Base-by-base conservation (phyloP, 37 sponge, comb jelly and placozoan species). In the Haliclona indistincta region DNA sequence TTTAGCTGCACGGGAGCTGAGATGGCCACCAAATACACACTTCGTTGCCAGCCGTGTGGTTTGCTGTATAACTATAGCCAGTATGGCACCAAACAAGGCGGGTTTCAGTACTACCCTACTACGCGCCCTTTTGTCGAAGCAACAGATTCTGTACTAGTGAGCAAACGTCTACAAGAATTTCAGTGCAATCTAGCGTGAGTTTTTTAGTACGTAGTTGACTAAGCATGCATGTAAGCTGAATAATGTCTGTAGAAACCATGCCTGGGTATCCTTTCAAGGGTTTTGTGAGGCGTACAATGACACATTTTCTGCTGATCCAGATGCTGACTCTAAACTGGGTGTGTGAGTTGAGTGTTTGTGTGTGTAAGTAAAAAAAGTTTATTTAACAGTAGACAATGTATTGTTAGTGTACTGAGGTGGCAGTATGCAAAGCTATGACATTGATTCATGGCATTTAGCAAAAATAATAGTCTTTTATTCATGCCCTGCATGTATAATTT, bases 261-360 rank as follows among this genome's bases (percentile, higher is more conserved):
- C 60, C 28, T 78, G 79, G 79, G 79, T 78, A 15, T 68, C 69
- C 5, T 79, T 79, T 56, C 80, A 79, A 40, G 80, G 80, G 17
- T 79, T 79, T 52, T 40, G 62, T 54, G 78, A 55, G 42, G 11
- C 56, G 13, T 78, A 67, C 78, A 78, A 78, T 67, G 62, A 68
- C 36, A 58, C 70, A 34, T 79, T 79, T 15, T 52, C 77, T 0
- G 20, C 20, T 23, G 77, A 64, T 22, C n/a, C 20, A 64, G 77
- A 66, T 76, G 56, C 3, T 5, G 3, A 32, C 3, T 17, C 10
- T 36, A n/a, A n/a, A n/a, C n/a, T n/a, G n/a, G n/a, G n/a, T n/a
- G n/a, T n/a, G n/a, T n/a, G n/a, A n/a, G n/a, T n/a, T n/a, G n/a
- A n/a, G n/a, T n/a, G n/a, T n/a, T n/a, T n/a, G n/a, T n/a, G n/a